phyloP scores from a whole-genome alignment of 2,797 vertebrate species.

The Nyctibius grandis region DNA sequence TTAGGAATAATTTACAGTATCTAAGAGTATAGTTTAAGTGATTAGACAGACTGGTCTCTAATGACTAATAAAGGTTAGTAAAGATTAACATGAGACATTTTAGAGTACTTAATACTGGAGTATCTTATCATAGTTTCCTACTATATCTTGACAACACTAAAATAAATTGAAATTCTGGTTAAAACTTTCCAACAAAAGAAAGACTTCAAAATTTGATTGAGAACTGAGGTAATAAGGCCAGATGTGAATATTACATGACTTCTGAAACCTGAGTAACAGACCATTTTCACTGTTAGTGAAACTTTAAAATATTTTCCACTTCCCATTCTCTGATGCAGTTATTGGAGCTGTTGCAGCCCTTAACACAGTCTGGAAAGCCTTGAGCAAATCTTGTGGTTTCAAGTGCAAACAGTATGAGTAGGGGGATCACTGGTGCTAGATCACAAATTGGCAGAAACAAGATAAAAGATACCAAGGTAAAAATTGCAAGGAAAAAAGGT shows the following conservation, averaged over 20 bases:
- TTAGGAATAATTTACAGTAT: background rate
- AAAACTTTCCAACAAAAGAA: background rate
- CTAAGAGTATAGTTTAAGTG: background rate
- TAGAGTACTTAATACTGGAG: background rate
- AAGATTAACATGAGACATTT: background rate
- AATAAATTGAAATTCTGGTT: background rate
- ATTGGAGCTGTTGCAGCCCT: background rate
- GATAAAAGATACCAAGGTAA: background rate
- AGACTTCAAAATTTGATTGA: background rate
- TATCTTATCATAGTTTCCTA: background rate
- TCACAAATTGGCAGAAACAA: background rate
- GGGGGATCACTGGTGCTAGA: background rate
- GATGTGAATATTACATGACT: background rate
- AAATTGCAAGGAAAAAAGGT: background rate
- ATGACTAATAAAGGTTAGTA: too few relatives aligned
- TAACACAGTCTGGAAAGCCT: background rate
- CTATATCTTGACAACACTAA: background rate
- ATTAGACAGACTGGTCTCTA: background rate
- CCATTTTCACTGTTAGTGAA: background rate
- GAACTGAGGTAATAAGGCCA: background rate
- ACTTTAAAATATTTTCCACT: background rate
- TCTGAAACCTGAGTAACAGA: background rate
- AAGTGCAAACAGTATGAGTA: background rate
- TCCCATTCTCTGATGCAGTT: background rate
- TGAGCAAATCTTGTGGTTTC: background rate